Base-by-base conservation (phyloP, 2,888 invertebrate species). In the Hydrotaea cyrtoneurina region DNA sequence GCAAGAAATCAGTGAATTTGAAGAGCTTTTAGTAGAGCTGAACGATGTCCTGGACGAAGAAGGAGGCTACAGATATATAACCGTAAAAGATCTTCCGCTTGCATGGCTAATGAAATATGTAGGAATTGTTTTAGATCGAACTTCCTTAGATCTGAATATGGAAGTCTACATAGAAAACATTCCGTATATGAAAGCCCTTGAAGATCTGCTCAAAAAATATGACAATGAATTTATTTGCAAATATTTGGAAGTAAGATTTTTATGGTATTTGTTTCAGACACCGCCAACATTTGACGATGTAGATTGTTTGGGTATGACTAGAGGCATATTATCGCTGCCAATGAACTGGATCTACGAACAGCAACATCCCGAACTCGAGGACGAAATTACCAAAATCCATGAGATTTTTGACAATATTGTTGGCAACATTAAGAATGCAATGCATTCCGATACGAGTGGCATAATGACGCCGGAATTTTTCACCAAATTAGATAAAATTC, bases 201-300 rank as follows among this genome's bases (percentile, higher is more conserved):
- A 84, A 23, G 17, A 21, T n/a, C 26, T 86, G 3, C 10, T 83
- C 0, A 76, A 86, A 23, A 43, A 76, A 15, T 78, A 86, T 36
- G 75, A 73, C 1, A 78, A 83, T n/a, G 83, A 83, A 15, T 82
- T 83, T 53, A 36, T 88, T 0, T 85, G 87, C 17, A 83, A 86
- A 59, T 88, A 88, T 71, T 80, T 87, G 26, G 83, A 84, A 82
- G 17, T 87, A n/a, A 78, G 87, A 21, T 88, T 88, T 23, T 21
- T 87, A 0, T 86, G 82, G 85, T 50, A 86, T 53, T 71, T 88
- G 10, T 77, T 86, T 39, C 43, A 77, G 2, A 81, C 86, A 0
- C 87, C 13, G 10, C 57, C 0, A 77, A 78, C 36, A 73, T 39
- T 86, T 86, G 2, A 17, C 0, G 86, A 87, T 15, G 10, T 15